phyloP scores from a whole-genome alignment of 2,888 invertebrate genomes.

The Lasioglossum zephyrum region DNA sequence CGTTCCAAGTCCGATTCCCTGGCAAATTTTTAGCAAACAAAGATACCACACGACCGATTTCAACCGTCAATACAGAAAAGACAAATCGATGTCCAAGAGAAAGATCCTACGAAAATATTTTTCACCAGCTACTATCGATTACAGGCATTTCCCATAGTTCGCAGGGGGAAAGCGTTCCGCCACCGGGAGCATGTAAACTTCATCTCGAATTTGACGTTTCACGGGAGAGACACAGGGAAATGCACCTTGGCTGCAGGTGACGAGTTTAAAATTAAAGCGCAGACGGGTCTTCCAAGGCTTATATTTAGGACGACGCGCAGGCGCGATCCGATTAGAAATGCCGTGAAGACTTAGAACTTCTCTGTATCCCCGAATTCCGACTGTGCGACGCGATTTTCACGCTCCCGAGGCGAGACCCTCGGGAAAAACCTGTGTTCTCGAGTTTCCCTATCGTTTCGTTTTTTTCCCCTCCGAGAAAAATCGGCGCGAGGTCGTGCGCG shows the following conservation, averaged over 20 bases:
- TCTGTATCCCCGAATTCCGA: conserved; percentile 57
- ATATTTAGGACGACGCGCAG: conserved; percentile 83
- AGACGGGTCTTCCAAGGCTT: conserved; percentile 78
- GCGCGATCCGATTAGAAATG: conserved; percentile 80
- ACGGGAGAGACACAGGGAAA: conserved; percentile 50
- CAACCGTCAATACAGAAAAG: not conserved
- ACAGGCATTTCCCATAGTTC: not conserved
- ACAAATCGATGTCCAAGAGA: not conserved
- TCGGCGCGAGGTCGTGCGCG: not conserved
- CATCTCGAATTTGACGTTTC: conserved; percentile 47
- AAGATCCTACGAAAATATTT: not conserved
- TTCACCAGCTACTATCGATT: not conserved
- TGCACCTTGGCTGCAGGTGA: conserved; percentile 51
- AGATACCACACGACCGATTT: not conserved
- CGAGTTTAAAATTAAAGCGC: conserved; percentile 71
- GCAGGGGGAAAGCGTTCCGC: not conserved
- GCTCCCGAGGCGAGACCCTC: not conserved
- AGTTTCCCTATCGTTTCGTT: not conserved
- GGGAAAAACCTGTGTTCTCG: not conserved
- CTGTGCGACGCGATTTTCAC: conserved; percentile 55
- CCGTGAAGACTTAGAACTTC: conserved; percentile 76
- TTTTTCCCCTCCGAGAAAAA: not conserved
- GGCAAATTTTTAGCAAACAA: conserved; percentile 33
- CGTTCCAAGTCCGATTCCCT: conserved; percentile 39
- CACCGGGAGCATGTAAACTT: not conserved